Evolutionary conservation across 1,140 invertebrate species (phyloP).

Genomic region (Pogonus chalceus): DNA sequence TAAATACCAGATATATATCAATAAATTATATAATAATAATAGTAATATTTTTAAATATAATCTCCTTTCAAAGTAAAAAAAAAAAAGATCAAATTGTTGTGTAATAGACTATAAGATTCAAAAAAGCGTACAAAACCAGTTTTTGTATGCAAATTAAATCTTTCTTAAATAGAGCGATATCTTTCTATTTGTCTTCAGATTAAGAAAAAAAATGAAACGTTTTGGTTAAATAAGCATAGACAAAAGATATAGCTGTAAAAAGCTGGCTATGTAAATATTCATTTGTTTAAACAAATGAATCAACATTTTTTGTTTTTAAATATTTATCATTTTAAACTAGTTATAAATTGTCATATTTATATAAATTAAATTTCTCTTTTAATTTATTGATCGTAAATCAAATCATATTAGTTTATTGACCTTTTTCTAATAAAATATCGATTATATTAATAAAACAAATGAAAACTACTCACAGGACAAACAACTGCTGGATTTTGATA

Average conservation of each 20-base stretch:
- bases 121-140: neutral
- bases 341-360: too few relatives aligned
- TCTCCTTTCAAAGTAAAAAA: neutral
- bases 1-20: too few relatives aligned
- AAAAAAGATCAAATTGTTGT: neutral
- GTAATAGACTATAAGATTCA: neutral
- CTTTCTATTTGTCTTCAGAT: neutral
- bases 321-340: neutral
- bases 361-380: too few relatives aligned
- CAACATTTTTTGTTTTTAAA: neutral
- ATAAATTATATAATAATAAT: too few relatives aligned
- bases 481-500: conserved; percentile 1
- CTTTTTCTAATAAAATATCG: neutral
- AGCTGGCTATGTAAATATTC: neutral
- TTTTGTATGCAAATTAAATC: neutral
- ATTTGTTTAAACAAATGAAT: neutral
- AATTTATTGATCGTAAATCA: too few relatives aligned
- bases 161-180: neutral
- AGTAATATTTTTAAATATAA: neutral
- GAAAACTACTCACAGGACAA: neutral
- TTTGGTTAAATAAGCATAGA: neutral
- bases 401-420: too few relatives aligned
- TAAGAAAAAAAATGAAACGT: neutral
- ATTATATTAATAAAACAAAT: neutral
- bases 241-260: neutral